These are phyloP conservation scores for Parazoanthus swiftii DNA, from an alignment of 92 coral and sea anemone species.

Conservation along the genomic window DNA sequence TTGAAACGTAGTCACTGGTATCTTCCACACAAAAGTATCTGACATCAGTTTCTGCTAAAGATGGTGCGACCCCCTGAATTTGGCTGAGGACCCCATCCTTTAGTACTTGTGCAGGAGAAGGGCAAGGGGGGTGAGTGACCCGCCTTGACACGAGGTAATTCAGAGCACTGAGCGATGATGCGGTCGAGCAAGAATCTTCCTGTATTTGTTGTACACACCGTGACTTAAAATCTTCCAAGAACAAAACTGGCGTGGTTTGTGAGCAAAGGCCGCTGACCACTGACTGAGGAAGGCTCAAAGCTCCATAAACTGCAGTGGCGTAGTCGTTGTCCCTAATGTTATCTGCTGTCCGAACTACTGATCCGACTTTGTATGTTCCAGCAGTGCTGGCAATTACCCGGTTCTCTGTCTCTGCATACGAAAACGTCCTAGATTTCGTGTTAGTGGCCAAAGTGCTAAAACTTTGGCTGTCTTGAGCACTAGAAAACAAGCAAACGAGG, in stretches of 20 bases:
- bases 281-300: conserved; percentile 71
- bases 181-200: conserved; percentile 70
- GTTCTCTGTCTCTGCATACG: conserved; percentile 55
- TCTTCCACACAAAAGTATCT: conserved; percentile 76
- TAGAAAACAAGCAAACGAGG: background rate
- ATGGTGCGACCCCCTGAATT: conserved; percentile 59
- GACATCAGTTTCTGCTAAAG: conserved; percentile 65
- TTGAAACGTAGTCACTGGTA: conserved; percentile 38
- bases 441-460: conserved; percentile 16
- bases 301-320: conserved; percentile 67
- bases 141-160: conserved; percentile 76
- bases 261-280: conserved; percentile 81
- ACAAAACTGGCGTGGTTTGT: conserved; percentile 73
- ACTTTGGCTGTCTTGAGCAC: conserved; percentile 40
- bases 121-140: conserved; percentile 66
- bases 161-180: conserved; percentile 78
- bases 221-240: conserved; percentile 73
- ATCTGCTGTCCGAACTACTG: conserved; percentile 78
- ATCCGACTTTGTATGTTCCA: conserved; percentile 74
- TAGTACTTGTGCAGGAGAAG: conserved; percentile 81
- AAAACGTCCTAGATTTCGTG: conserved; percentile 33
- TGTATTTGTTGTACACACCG: conserved; percentile 66
- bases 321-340: conserved; percentile 61
- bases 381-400: conserved; percentile 42
- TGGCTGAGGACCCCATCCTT: conserved; percentile 62